phyloP scores from a whole-genome alignment of 2,797 vertebrate species.

The Decapterus maruadsi region DNA sequence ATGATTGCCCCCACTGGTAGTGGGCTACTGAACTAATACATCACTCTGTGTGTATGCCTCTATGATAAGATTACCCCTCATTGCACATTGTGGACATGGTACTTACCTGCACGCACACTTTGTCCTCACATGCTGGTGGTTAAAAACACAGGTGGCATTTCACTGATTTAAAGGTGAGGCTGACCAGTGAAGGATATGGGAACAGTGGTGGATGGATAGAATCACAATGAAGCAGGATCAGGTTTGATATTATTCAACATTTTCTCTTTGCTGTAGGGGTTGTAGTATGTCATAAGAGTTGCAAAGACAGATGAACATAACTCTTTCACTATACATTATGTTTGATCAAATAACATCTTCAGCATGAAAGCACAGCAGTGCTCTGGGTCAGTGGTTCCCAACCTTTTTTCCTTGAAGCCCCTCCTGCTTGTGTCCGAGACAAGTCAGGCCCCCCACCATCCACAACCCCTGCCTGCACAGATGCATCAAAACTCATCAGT shows the following conservation, averaged over 20 bases:
- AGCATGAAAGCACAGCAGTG: no score
- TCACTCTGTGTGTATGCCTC: constrained; percentile 31
- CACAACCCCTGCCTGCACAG: no score
- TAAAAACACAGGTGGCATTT: constrained; percentile 36
- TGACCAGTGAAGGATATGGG: background rate
- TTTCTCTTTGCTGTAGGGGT: background rate
- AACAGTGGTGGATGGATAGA: background rate
- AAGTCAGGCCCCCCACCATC: no score
- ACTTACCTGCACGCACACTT: background rate
- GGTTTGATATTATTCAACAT: background rate
- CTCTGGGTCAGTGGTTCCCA: no score
- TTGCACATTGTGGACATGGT: constrained; percentile 22
- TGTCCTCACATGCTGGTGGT: background rate
- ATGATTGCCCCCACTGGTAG: constrained; percentile 59
- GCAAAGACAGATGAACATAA: no score
- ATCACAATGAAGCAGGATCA: background rate
- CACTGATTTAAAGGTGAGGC: constrained; percentile 8
- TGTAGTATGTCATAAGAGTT: background rate
- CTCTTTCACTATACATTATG: no score
- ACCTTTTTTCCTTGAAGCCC: no score
- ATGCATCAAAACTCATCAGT: no score
- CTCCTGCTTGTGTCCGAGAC: no score
- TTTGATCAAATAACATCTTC: no score
- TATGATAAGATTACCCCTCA: constrained; percentile 30
- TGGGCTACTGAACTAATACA: constrained; percentile 40